Evolutionary conservation across 2,797 vertebrate species (phyloP).

Genomic region (Craterocephalus amniculus): DNA sequence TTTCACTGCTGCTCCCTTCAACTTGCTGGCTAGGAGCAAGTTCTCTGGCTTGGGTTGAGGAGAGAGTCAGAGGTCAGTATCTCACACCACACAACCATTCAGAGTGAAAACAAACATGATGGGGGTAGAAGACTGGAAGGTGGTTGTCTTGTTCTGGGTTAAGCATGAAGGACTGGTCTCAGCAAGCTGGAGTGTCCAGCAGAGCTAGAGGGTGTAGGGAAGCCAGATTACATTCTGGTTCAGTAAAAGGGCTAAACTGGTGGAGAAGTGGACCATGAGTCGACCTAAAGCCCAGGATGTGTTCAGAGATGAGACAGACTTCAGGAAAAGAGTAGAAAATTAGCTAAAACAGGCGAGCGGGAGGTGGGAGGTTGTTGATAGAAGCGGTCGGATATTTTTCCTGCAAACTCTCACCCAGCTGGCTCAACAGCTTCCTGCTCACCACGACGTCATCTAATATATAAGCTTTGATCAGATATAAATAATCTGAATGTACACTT

Average conservation of each 20-base stretch:
- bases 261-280: constrained; percentile 34
- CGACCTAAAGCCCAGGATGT: constrained; percentile 15
- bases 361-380: constrained; percentile 30
- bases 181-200: background rate
- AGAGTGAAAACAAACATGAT: background rate
- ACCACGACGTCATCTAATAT: too few relatives aligned
- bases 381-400: background rate
- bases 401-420: too few relatives aligned
- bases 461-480: too few relatives aligned
- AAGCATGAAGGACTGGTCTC: constrained; percentile 4
- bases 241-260: constrained; percentile 16
- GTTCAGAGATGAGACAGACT: background rate
- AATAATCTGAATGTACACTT: too few relatives aligned
- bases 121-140: background rate
- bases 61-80: constrained; percentile 47
- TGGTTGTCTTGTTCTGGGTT: background rate
- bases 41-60: constrained; percentile 92
- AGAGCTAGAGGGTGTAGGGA: constrained; percentile 17
- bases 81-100: too few relatives aligned
- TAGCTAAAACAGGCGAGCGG: too few relatives aligned
- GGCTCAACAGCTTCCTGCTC: too few relatives aligned
- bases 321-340: constrained; percentile 23
- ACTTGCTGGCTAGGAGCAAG: constrained; percentile 96
- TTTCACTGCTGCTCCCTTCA: constrained; percentile 97
- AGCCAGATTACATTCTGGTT: background rate